Conservation (phyloP, 1,140 invertebrate species). For the Protaetia brevitarsis region DNA sequence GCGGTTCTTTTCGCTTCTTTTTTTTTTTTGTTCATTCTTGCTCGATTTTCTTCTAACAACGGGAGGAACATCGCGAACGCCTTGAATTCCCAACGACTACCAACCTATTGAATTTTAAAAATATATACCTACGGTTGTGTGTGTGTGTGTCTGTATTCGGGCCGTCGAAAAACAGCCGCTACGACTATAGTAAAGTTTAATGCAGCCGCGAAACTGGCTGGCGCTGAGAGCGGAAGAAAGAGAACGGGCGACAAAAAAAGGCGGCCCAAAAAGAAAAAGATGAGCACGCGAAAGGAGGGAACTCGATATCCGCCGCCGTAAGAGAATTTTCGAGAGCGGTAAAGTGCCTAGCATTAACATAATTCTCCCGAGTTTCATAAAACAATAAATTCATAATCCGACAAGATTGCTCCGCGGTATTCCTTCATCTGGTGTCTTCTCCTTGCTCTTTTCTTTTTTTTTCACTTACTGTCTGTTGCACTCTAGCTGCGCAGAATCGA, state of each 20-base stretch:
- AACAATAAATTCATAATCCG: slow-evolving; percentile 11
- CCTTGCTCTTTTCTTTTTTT: background rate
- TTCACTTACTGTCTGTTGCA: too few relatives aligned
- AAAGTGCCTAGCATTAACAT: slow-evolving; percentile 13
- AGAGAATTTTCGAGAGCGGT: slow-evolving; percentile 7
- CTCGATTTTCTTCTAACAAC: too few relatives aligned
- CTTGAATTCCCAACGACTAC: background rate
- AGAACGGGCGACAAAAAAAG: background rate
- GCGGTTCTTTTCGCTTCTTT: too few relatives aligned
- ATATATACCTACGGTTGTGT: background rate
- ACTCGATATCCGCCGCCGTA: background rate
- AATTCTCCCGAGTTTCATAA: slow-evolving; percentile 7
- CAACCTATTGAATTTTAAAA: slow-evolving; percentile 8
- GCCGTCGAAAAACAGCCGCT: background rate
- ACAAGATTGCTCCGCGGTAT: slow-evolving; percentile 7
- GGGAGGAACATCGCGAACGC: too few relatives aligned
- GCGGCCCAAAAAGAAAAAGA: background rate
- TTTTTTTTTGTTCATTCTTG: too few relatives aligned
- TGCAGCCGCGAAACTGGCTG: background rate
- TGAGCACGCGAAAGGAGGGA: too few relatives aligned
- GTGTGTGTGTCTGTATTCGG: too few relatives aligned
- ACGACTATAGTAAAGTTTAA: background rate
- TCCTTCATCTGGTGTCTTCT: background rate
- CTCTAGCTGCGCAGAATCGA: too few relatives aligned
- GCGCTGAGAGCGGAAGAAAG: background rate